phyloP scores from a whole-genome alignment of 2,113 vertebrate genomes.

The Chionodraco myersi region DNA sequence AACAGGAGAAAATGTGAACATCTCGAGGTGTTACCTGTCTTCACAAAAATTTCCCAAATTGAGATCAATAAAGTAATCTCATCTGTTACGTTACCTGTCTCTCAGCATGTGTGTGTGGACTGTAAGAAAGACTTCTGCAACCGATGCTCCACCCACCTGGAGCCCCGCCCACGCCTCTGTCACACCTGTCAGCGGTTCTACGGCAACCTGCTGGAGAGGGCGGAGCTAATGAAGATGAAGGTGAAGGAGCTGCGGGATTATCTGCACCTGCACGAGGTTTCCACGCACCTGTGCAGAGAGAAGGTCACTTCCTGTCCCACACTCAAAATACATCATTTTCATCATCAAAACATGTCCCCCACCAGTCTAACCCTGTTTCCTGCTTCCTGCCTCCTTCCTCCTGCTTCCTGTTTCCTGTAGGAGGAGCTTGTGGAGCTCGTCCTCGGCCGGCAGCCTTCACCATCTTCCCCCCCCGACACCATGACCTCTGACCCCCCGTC shows the following conservation, averaged over 20 bases:
- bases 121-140: constrained; percentile 92
- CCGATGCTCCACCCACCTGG: constrained; percentile 84
- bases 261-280: constrained; percentile 90
- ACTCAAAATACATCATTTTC: too few relatives aligned
- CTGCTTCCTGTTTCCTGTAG: constrained; percentile 24
- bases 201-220: constrained; percentile 88
- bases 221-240: constrained; percentile 96
- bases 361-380: not conserved
- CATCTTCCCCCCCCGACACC: constrained; percentile 45
- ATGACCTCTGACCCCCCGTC: constrained; percentile 23
- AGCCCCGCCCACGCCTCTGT: constrained; percentile 88
- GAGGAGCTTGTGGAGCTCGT: constrained; percentile 96
- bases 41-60: too few relatives aligned
- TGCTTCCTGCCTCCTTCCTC: not conserved
- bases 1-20: not conserved
- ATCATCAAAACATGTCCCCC: not conserved
- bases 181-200: constrained; percentile 92
- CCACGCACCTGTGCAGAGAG: constrained; percentile 93
- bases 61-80: too few relatives aligned
- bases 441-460: constrained; percentile 86
- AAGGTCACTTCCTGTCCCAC: constrained; percentile 72
- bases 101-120: constrained; percentile 91
- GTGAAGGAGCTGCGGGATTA: constrained; percentile 98
- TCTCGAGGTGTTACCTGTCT: not conserved
- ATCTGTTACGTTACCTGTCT: not conserved